Conservation (phyloP, 1,140 invertebrate species). For the Cydia strobilella region DNA sequence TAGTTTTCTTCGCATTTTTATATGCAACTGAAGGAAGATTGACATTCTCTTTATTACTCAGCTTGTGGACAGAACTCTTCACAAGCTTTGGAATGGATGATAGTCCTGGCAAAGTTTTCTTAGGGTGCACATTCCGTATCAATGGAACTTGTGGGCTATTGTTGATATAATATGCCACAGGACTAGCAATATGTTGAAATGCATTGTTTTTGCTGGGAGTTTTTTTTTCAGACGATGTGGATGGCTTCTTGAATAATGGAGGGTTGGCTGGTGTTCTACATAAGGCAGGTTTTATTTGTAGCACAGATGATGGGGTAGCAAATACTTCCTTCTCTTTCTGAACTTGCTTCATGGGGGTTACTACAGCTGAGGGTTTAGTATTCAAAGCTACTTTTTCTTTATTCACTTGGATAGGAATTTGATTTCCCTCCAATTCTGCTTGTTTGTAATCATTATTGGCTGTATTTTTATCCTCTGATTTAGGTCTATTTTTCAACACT, state of each 20-base stretch:
- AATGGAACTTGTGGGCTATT: constrained; percentile 58
- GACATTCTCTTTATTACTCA: constrained; percentile 55
- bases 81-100: constrained; percentile 54
- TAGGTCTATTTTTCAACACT: constrained; percentile 48
- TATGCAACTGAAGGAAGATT: constrained; percentile 58
- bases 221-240: constrained; percentile 45
- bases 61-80: constrained; percentile 40
- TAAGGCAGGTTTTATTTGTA: constrained; percentile 39
- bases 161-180: constrained; percentile 64
- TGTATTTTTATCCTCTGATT: not conserved
- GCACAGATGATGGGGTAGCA: constrained; percentile 38
- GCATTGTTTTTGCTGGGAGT: constrained; percentile 48
- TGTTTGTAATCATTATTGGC: not conserved
- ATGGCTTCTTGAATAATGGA: constrained; percentile 45
- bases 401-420: constrained; percentile 13
- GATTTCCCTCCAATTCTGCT: not conserved
- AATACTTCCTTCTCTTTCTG: constrained; percentile 28
- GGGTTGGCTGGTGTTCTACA: constrained; percentile 54
- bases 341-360: constrained; percentile 19
- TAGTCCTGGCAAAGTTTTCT: constrained; percentile 49
- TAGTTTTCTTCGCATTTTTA: constrained; percentile 60
- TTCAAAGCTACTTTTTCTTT: not conserved
- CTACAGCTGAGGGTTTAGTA: constrained; percentile 33
- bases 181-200: constrained; percentile 62
- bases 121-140: constrained; percentile 59